Base-by-base conservation (phyloP, 2,113 vertebrate species). In the Madoqua kirkii region DNA sequence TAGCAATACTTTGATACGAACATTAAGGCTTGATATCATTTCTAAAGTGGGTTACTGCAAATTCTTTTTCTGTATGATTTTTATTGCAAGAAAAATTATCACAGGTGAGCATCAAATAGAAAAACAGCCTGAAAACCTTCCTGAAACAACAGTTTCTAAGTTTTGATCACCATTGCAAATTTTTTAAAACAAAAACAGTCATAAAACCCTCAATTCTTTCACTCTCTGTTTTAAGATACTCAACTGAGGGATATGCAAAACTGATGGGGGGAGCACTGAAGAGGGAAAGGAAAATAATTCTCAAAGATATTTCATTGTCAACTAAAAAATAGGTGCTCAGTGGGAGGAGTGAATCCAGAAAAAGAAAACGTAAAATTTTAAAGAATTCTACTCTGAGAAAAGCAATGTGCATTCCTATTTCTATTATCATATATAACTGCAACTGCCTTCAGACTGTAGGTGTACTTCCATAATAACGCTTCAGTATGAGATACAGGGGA, bases 11-110 rank as follows among this genome's bases (percentile, higher is more conserved):
- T 91, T 5, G 67, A 45, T 4, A 5, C 40, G 86, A 59, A 29
- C 54, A 7, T 15, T 33, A 40, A 90, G 76, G 57, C 76, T 82
- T 36, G 60, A 2, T 84, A 50, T 81, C 87, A 59, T 57, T 97
- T 82, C 96, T 64, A 94, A 97, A 95, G 95, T 52, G 96, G 93
- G 67, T 60, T 81, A 84, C 89, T 98, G 98, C 62, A 57, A 95
- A 92, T 96, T 82, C 48, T 85, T 64, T 60, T 62, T 90, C 74
- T 29, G 1, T 17, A 59, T 60, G 97, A 59, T 83, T 85, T 88
- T 83, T 74, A 90, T 40, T 74, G 40, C 33, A 91, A 95, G 89
- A 84, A 97, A 98, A 98, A 95, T 82, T 52, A 71, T 36, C 33
- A 6, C 21, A 13, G 21, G 25, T 43, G 4, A 76, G 7, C 57